Percentiles rank a stretch among this genome's conserved stretches.
phyloP scores from a whole-genome alignment of 2,113 vertebrate genomes.

The Chelonoidis abingdonii region DNA sequence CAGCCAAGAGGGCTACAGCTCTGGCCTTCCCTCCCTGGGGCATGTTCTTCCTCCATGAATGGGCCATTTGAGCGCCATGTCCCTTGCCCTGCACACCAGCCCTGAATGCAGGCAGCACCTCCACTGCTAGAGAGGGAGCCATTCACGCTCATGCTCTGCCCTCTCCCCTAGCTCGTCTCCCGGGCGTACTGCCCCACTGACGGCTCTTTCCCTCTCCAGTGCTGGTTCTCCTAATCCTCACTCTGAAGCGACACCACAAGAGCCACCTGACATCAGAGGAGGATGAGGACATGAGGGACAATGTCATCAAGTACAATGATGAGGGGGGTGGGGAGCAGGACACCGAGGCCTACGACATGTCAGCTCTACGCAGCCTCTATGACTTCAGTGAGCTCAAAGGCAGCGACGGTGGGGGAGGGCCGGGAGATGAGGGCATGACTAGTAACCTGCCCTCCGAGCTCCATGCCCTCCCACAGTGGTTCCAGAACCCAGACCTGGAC shows the following conservation, averaged over 20 bases:
- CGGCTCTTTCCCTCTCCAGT: constrained; percentile 76
- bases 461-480: constrained; percentile 89
- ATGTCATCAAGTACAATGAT: constrained; percentile 99
- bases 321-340: constrained; percentile 98
- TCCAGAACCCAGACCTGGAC: constrained; percentile 85
- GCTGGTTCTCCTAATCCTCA: constrained; percentile 94
- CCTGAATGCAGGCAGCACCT: background rate
- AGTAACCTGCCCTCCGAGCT: constrained; percentile 79
- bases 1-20: background rate
- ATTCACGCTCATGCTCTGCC: background rate
- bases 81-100: background rate
- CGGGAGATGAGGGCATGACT: constrained; percentile 53
- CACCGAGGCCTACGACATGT: constrained; percentile 99
- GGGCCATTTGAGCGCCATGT: background rate
- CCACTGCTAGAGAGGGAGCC: background rate
- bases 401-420: constrained; percentile 77
- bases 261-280: constrained; percentile 92
- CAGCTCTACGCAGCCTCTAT: constrained; percentile 95
- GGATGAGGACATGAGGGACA: constrained; percentile 99
- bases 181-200: background rate
- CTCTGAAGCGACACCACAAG: constrained; percentile 95
- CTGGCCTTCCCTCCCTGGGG: background rate
- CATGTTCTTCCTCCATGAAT: background rate
- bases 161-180: background rate
- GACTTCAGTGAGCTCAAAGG: constrained; percentile 93